Conservation (phyloP, 2,888 invertebrate genomes). For the Brachypterus glaber region DNA sequence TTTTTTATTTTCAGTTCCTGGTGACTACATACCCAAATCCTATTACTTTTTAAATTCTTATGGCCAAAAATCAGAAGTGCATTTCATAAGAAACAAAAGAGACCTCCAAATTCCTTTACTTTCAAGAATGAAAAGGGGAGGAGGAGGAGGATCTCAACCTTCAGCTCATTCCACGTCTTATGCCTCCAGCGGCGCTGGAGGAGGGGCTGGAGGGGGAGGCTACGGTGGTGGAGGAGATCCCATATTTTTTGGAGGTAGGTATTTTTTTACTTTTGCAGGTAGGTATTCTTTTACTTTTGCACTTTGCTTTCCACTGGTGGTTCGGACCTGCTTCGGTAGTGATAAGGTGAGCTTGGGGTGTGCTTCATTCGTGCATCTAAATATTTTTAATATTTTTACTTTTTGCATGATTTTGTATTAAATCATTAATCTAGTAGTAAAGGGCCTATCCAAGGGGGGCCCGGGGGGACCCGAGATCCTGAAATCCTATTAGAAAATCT, state of each 20-base stretch:
- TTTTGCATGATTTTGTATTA: too few species aligned
- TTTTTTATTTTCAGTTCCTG: constrained; percentile 39
- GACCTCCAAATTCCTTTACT: constrained; percentile 22
- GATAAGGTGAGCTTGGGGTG: background rate
- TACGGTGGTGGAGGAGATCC: too few species aligned
- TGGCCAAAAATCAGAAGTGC: constrained; percentile 44
- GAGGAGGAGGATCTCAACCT: constrained; percentile 16
- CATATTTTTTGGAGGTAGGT: too few species aligned
- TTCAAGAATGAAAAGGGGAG: constrained; percentile 21
- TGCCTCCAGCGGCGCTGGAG: background rate
- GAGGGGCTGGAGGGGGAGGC: background rate
- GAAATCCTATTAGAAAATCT: too few species aligned
- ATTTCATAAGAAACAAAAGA: constrained; percentile 27
- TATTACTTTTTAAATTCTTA: constrained; percentile 50
- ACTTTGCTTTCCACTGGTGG: background rate
- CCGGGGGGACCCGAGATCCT: too few species aligned
- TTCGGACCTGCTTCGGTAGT: background rate
- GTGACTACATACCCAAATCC: constrained; percentile 50
- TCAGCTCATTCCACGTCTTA: too few species aligned
- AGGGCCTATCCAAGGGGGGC: too few species aligned
- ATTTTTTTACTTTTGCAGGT: too few species aligned
- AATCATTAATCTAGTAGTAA: too few species aligned
- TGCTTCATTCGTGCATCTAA: too few species aligned
- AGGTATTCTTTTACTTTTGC: background rate
- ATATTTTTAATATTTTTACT: too few species aligned